These are phyloP conservation scores for Elmis aenea DNA, from an alignment of 2,888 invertebrate species.

Conservation along the genomic window DNA sequence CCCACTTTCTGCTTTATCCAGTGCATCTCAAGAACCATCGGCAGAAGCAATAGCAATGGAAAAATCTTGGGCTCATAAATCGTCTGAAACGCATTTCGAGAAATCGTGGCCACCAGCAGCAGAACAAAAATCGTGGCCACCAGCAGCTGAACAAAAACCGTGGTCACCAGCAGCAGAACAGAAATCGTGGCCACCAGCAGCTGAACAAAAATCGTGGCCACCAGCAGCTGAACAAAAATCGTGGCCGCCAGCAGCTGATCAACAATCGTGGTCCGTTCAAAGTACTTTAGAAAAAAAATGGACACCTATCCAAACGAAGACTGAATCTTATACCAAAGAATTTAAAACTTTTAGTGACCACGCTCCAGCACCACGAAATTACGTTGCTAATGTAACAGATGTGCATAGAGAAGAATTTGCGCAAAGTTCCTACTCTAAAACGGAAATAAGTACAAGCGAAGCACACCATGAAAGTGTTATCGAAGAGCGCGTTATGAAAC, in stretches of 20 bases:
- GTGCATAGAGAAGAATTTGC: slow-evolving; percentile 37
- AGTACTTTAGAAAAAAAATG: slow-evolving; percentile 42
- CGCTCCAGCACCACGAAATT: slow-evolving; percentile 29
- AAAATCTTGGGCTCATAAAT: slow-evolving; percentile 53
- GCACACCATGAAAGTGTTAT: slow-evolving; percentile 23
- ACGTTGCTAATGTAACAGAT: slow-evolving; percentile 46
- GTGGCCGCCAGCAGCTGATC: slow-evolving; percentile 36
- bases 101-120: slow-evolving; percentile 54
- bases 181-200: slow-evolving; percentile 32
- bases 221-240: slow-evolving; percentile 35
- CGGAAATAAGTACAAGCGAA: slow-evolving; percentile 5
- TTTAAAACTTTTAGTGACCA: slow-evolving; percentile 26
- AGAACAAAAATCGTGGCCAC: slow-evolving; percentile 33
- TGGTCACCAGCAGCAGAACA: slow-evolving; percentile 32
- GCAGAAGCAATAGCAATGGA: slow-evolving; percentile 53
- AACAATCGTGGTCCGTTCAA: slow-evolving; percentile 41
- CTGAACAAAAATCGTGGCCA: slow-evolving; percentile 35
- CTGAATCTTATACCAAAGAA: slow-evolving; percentile 28
- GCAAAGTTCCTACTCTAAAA: slow-evolving; percentile 3
- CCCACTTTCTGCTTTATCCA: slow-evolving; percentile 40
- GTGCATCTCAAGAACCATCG: no score
- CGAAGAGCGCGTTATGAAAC: slow-evolving; percentile 45
- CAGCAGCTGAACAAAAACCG: no score
- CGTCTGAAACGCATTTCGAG: slow-evolving; percentile 44
- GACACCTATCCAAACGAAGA: slow-evolving; percentile 34